phyloP scores from a whole-genome alignment of 1,140 invertebrate genomes.

The Pogonomyrmex barbatus region DNA sequence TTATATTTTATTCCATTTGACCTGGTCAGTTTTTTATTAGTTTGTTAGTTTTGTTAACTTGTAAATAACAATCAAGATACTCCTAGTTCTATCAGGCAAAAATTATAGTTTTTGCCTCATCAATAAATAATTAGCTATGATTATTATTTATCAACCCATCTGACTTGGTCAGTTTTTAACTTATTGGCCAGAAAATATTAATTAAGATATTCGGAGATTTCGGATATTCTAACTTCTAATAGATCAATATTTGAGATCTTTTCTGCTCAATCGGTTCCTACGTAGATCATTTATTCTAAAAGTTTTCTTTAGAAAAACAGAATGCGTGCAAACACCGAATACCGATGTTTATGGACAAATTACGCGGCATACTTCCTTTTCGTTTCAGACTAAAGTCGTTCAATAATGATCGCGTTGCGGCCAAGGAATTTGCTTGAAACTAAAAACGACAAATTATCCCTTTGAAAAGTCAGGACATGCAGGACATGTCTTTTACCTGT shows the following conservation, averaged over 20 bases:
- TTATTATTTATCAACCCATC: too few species aligned
- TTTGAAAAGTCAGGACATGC: slow-evolving; percentile 1
- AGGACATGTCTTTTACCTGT: slow-evolving; percentile 22
- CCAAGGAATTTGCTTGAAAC: slow-evolving; percentile 16
- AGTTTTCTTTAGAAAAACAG: background rate
- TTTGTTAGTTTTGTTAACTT: too few species aligned
- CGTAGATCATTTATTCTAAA: background rate
- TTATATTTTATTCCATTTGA: too few species aligned
- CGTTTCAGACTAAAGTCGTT: background rate
- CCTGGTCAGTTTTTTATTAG: too few species aligned
- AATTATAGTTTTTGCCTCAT: too few species aligned
- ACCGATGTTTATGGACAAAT: slow-evolving; percentile 50
- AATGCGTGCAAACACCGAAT: background rate
- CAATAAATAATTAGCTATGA: too few species aligned
- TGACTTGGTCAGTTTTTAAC: too few species aligned
- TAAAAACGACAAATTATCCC: slow-evolving; percentile 40
- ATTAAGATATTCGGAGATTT: too few species aligned
- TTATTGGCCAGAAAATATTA: too few species aligned
- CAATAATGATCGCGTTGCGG: slow-evolving; percentile 18
- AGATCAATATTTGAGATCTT: background rate
- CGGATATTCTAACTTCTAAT: background rate
- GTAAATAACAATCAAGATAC: too few species aligned
- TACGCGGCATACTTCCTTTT: slow-evolving; percentile 43
- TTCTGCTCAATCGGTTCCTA: slow-evolving; percentile 7
- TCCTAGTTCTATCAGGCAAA: too few species aligned